Percentiles rank a stretch among this genome's conserved stretches.
Evolutionary conservation across 2,113 vertebrate genomes (phyloP).

Genomic region (Notarius quadriscutis): DNA sequence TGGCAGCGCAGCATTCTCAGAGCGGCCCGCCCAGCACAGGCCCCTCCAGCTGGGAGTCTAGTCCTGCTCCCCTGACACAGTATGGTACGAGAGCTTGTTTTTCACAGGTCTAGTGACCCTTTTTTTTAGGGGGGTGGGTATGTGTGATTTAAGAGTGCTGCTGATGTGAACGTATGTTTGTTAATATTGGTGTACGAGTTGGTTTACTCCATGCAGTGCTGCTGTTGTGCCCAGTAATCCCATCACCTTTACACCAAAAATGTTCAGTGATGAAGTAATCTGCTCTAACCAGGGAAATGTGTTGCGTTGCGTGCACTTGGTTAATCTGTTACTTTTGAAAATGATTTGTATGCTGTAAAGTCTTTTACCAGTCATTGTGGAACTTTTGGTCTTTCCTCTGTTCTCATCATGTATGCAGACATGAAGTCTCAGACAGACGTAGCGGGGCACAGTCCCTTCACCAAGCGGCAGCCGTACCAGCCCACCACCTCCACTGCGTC

Average conservation of each 20-base stretch:
- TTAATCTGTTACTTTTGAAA: background rate
- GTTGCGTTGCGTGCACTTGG: too few relatives aligned
- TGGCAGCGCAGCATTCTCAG: constrained; percentile 90
- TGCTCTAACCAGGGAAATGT: background rate
- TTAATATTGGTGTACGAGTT: background rate
- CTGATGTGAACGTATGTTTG: background rate
- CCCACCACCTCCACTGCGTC: constrained; percentile 74
- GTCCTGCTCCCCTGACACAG: constrained; percentile 82
- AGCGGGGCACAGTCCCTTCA: constrained; percentile 83
- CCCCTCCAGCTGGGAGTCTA: constrained; percentile 89
- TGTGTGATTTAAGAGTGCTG: background rate
- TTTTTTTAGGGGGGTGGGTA: background rate
- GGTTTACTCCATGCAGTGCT: background rate
- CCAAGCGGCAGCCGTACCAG: constrained; percentile 90
- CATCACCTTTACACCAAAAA: background rate
- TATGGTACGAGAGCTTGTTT: constrained; percentile 79
- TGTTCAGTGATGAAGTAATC: background rate
- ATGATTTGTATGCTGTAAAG: background rate
- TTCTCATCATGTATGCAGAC: constrained; percentile 67
- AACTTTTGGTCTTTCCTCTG: background rate
- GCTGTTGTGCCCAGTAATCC: background rate
- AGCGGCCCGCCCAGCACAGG: constrained; percentile 73
- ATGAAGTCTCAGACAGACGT: constrained; percentile 85
- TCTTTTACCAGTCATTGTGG: background rate
- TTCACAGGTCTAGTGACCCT: background rate